phyloP scores from a whole-genome alignment of 2,888 invertebrate genomes.

The Conus canariensis region DNA sequence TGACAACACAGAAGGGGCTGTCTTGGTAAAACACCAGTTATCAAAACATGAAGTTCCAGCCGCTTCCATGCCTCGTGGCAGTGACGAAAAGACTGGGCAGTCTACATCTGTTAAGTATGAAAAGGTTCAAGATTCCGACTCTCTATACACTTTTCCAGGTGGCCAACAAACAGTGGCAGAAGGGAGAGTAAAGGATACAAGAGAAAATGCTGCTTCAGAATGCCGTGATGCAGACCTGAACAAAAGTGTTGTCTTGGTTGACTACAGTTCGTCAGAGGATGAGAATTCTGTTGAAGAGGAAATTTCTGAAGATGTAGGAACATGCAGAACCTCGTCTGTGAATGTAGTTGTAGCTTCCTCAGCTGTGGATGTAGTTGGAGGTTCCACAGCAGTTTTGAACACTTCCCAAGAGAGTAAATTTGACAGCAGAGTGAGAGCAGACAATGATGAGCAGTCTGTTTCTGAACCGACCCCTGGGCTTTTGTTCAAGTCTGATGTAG shows the following conservation, averaged over 20 bases:
- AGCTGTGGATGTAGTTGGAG: no score
- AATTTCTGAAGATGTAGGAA: neutral
- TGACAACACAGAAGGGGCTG: neutral
- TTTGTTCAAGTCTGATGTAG: neutral
- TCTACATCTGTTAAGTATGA: neutral
- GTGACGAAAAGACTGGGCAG: neutral
- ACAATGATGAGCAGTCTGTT: no score
- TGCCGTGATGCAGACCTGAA: neutral
- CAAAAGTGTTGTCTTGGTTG: neutral
- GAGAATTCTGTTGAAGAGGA: neutral
- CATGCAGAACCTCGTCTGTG: no score
- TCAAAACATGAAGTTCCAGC: neutral
- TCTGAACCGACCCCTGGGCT: no score
- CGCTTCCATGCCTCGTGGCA: neutral
- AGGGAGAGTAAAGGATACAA: neutral
- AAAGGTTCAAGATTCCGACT: neutral
- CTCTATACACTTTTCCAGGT: neutral
- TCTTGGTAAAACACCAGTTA: neutral
- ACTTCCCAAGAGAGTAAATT: no score
- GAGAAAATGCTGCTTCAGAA: neutral
- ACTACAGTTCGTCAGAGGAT: conserved; percentile 21
- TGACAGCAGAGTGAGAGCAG: no score
- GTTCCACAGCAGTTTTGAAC: no score
- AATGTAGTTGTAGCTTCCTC: no score
- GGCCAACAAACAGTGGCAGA: neutral